These are phyloP conservation scores for Clarias magur DNA, from an alignment of 2,113 vertebrate species.

Conservation along the genomic window DNA sequence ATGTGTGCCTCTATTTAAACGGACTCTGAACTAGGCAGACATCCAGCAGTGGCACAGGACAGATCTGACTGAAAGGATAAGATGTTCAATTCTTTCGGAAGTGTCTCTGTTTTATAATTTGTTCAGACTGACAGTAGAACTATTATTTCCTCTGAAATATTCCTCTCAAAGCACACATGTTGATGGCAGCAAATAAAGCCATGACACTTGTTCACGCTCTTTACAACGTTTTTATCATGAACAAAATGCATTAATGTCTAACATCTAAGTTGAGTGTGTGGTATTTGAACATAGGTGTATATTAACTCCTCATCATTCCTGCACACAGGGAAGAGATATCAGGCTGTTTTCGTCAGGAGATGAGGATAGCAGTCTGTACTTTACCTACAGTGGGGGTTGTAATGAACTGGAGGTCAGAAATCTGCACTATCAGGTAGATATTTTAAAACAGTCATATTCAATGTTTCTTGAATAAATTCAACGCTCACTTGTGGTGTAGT, in stretches of 20 bases:
- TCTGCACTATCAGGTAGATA: conserved; percentile 85
- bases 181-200: not conserved
- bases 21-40: conserved; percentile 46
- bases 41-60: conserved; percentile 6
- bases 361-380: conserved; percentile 92
- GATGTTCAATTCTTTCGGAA: conserved; percentile 11
- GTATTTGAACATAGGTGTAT: conserved; percentile 1
- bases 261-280: not conserved
- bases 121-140: not conserved
- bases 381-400: conserved; percentile 86
- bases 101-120: not conserved
- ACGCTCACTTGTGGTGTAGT: not conserved
- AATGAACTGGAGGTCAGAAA: conserved; percentile 86
- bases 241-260: not conserved
- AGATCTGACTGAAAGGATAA: conserved; percentile 18
- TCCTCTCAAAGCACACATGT: not conserved
- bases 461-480: not conserved
- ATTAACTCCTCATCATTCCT: not conserved
- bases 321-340: conserved; percentile 65
- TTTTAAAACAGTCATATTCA: too few relatives aligned
- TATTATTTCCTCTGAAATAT: too few relatives aligned
- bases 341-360: conserved; percentile 81
- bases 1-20: conserved; percentile 30
- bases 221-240: not conserved
- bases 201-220: too few relatives aligned